phyloP scores from a whole-genome alignment of 2,113 vertebrate species.

The Tachysurus vachellii region DNA sequence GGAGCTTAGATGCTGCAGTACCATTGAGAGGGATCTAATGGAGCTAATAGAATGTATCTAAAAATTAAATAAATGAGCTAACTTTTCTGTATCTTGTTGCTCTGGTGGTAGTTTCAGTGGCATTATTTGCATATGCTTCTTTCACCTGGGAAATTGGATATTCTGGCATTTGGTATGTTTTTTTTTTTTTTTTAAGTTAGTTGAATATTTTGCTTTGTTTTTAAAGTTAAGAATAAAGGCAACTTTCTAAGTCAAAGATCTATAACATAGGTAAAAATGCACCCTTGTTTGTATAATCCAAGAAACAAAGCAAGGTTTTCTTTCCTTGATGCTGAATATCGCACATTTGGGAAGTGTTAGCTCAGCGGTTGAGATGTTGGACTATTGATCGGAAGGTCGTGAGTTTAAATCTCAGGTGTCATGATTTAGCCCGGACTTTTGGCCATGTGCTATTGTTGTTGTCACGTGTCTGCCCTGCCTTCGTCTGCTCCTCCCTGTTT shows the following conservation, averaged over 20 bases:
- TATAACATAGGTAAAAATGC: background rate
- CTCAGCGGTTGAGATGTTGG: too few species aligned
- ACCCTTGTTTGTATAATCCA: background rate
- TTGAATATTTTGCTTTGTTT: too few species aligned
- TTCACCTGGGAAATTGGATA: background rate
- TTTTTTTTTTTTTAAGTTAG: background rate
- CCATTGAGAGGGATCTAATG: background rate
- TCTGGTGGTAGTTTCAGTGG: background rate
- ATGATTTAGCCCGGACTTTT: too few species aligned
- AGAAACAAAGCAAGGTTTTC: background rate
- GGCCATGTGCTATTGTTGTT: too few species aligned
- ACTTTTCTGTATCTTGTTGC: background rate
- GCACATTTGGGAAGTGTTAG: too few species aligned
- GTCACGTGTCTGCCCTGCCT: too few species aligned
- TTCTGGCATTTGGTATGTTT: background rate
- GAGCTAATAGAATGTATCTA: background rate
- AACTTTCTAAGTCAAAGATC: background rate
- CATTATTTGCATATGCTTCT: background rate
- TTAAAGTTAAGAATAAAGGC: background rate
- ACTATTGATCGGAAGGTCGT: too few species aligned
- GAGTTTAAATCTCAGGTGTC: too few species aligned
- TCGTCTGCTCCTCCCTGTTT: too few species aligned
- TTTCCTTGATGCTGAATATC: background rate
- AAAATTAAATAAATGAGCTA: background rate
- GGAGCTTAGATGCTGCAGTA: background rate